Base-by-base conservation (phyloP, 2,113 vertebrate species). In the Halcyon malimbica region DNA sequence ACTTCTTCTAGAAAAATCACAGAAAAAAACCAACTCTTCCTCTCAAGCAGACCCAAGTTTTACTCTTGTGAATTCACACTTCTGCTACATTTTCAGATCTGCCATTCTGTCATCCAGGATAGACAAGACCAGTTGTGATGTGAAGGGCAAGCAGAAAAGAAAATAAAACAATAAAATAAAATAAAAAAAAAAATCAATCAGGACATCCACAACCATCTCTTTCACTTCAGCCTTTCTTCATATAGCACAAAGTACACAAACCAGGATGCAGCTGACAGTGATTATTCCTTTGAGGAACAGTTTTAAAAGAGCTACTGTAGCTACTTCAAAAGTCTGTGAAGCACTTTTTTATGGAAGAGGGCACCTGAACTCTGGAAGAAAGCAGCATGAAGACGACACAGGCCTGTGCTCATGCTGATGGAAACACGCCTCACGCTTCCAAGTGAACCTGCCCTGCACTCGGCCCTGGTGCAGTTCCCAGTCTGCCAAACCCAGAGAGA, bases 371-470 rank as follows among this genome's bases (percentile, higher is more conserved):
- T 84, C 17, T 56, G 79, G 37, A 50, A 56, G 33, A 60, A 62
- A 37, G 29, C 33, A 44, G 12, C 13, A 2, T 3, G 18, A 68
- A 29, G 33, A 33, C 54, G 8, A 4, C 18, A 17, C 20, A 64
- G 50, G 11, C 25, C 1, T 2, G 29, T 54, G 25, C 56, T 79
- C 29, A 29, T 5, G 12, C 3, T 0, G 35, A 8, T 3, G 23
- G 68, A 57, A 57, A 57, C 9, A 13, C 1, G 3, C 17, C 82
- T 60, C 35, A 2, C 12, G 29, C 56, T 70, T 41, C 60, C 7
- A 35, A 7, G 10, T 6, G 17, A 82, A 41, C 13, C 31, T 65
- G 62, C 28, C 56, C 44, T 39, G 13, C 14, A 42, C 46, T 24
- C 18, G 44, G 31, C 16, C 12, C 3, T 20, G 31, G 41, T 24